Evolutionary conservation across 2,888 invertebrate genomes (phyloP).

Genomic region (Acrobasis suavella): DNA sequence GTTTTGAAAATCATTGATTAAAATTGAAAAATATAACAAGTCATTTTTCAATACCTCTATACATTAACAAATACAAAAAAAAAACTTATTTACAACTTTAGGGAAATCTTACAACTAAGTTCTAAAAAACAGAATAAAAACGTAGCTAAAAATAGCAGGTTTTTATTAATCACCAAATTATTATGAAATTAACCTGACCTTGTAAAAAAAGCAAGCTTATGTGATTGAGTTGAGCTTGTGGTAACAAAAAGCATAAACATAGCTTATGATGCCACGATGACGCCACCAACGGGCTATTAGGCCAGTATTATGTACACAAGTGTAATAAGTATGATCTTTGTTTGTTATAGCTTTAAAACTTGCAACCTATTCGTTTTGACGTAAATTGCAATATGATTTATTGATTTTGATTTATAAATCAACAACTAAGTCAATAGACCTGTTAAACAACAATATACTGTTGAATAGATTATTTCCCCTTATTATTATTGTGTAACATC

Average conservation of each 20-base stretch:
- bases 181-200: neutral
- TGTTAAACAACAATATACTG: too few species aligned
- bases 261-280: neutral
- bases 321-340: neutral
- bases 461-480: too few species aligned
- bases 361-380: neutral
- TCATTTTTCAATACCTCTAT: too few species aligned
- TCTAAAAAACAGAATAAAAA: too few species aligned
- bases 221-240: too few species aligned
- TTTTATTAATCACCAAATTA: neutral
- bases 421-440: neutral
- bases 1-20: too few species aligned
- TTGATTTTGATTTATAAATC: too few species aligned
- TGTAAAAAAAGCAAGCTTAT: neutral
- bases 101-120: too few species aligned
- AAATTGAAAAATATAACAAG: too few species aligned
- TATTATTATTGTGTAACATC: too few species aligned
- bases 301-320: neutral
- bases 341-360: neutral
- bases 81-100: too few species aligned
- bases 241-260: neutral
- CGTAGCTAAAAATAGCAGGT: neutral
- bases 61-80: too few species aligned
- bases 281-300: neutral
- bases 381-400: conserved; percentile 1